A percentile compares a stretch with the other conserved stretches of the same genome.
Evolutionary conservation across 53 echinoderm and acorn worm species (phyloP).

Genomic region (Actinopyga echinites): DNA sequence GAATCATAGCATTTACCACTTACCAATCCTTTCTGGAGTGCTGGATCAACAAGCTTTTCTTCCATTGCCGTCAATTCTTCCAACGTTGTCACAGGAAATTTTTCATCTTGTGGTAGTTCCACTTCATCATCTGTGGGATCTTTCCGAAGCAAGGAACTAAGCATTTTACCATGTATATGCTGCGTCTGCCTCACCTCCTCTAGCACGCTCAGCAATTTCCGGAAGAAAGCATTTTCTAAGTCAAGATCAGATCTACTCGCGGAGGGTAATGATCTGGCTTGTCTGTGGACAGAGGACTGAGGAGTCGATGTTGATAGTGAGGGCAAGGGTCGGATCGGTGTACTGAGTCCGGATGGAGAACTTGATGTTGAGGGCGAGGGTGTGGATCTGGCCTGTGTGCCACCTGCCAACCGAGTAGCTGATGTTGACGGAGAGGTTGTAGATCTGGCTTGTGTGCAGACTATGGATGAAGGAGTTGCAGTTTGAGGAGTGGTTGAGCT

Average conservation of each 20-base stretch:
- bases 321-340: too few species aligned
- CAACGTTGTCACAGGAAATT: neutral
- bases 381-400: too few species aligned
- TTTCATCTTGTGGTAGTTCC: neutral
- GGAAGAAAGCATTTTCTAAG: too few species aligned
- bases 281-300: too few species aligned
- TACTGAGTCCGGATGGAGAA: too few species aligned
- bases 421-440: neutral
- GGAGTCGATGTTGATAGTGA: too few species aligned
- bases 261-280: too few species aligned
- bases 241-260: too few species aligned
- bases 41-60: neutral
- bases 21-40: neutral
- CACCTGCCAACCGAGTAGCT: neutral
- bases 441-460: neutral
- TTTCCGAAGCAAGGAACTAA: neutral
- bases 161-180: neutral
- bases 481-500: neutral
- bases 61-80: neutral
- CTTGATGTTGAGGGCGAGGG: too few species aligned
- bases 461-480: neutral
- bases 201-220: neutral
- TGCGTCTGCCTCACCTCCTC: neutral
- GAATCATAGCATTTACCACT: too few species aligned
- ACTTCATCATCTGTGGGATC: neutral